These are phyloP conservation scores for Pardalotus punctatus DNA, from an alignment of 2,113 vertebrate species.

Conservation along the genomic window DNA sequence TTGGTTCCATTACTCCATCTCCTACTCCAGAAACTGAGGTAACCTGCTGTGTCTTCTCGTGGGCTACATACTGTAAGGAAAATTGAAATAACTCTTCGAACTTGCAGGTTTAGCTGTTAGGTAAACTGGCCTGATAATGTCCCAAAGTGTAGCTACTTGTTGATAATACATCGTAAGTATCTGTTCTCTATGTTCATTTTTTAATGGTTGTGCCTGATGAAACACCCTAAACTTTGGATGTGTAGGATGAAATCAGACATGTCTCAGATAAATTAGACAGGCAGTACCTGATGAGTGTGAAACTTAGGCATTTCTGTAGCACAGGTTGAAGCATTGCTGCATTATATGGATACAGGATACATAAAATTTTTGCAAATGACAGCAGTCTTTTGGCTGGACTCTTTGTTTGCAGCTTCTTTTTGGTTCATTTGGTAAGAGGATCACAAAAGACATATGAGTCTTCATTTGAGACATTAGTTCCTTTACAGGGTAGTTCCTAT, in stretches of 20 bases:
- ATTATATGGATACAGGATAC: not conserved
- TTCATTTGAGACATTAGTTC: not conserved
- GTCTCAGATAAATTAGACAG: not conserved
- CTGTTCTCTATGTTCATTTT: not conserved
- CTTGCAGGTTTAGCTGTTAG: not conserved
- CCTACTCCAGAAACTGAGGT: slow-evolving; percentile 93
- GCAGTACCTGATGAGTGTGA: not conserved
- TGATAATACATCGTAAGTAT: not conserved
- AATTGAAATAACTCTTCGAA: not conserved
- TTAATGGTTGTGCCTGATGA: not conserved
- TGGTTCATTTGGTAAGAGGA: not conserved
- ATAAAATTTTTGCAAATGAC: slow-evolving; percentile 8
- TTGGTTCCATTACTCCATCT: slow-evolving; percentile 88
- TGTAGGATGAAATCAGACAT: not conserved
- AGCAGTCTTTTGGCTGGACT: not conserved
- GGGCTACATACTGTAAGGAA: not conserved
- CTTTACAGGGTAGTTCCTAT: slow-evolving; percentile 16
- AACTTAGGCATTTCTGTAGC: not conserved
- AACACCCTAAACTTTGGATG: not conserved
- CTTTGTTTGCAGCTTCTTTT: not conserved
- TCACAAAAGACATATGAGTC: not conserved
- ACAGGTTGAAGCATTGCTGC: not conserved
- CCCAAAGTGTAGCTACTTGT: not conserved
- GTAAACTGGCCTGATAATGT: not conserved
- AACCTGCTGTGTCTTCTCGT: slow-evolving; percentile 44